Conservation (phyloP, 2,888 invertebrate species). For the Metallyticus violacea region DNA sequence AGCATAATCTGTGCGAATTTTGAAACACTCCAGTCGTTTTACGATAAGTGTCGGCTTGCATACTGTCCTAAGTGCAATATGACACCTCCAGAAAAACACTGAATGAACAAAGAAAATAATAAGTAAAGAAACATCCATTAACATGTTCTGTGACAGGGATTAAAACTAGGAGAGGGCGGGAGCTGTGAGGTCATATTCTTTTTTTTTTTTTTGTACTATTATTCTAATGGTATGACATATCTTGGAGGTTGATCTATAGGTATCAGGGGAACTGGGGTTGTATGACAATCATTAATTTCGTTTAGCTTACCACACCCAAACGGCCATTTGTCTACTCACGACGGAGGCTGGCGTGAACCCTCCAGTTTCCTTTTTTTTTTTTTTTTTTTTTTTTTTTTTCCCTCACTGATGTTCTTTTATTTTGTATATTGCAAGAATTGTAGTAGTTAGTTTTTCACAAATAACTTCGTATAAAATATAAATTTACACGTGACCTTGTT, state of each 20-base stretch:
- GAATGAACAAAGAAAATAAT: background rate
- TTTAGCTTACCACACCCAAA: conserved; percentile 21
- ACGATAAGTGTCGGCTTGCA: too few relatives aligned
- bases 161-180: background rate
- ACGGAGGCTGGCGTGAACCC: background rate
- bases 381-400: too few relatives aligned
- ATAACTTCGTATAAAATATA: too few relatives aligned
- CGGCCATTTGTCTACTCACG: conserved; percentile 16
- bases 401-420: background rate
- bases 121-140: background rate
- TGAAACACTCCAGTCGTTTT: too few relatives aligned
- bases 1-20: too few relatives aligned
- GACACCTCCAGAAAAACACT: background rate
- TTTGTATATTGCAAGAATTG: background rate
- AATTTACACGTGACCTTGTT: too few relatives aligned
- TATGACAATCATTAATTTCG: conserved; percentile 25
- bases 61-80: too few relatives aligned
- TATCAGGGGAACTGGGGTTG: conserved; percentile 16
- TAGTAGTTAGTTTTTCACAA: too few relatives aligned
- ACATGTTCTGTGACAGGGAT: background rate
- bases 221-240: conserved; percentile 17
- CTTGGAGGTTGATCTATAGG: conserved; percentile 22
- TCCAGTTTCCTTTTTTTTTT: too few relatives aligned
- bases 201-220: background rate
- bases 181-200: conserved; percentile 5